Conservation (phyloP, 2,888 invertebrate species). For the Apodemia hepburni region DNA sequence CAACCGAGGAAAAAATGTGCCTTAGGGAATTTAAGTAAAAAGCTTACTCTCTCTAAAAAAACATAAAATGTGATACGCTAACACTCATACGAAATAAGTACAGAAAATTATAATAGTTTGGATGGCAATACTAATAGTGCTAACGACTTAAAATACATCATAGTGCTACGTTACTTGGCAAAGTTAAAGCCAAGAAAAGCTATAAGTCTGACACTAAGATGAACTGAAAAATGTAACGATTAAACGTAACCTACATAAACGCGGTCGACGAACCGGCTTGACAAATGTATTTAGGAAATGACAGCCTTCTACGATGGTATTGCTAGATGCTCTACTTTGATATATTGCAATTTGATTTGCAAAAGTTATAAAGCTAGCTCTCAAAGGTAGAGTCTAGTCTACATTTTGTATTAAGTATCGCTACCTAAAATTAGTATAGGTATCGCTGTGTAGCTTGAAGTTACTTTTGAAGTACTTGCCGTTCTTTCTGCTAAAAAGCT, state of each 20-base stretch:
- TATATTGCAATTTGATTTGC: slow-evolving; percentile 27
- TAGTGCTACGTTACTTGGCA: slow-evolving; percentile 22
- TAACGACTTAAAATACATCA: slow-evolving; percentile 21
- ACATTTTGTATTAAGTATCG: not conserved
- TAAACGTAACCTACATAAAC: slow-evolving; percentile 30
- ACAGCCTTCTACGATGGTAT: slow-evolving; percentile 32
- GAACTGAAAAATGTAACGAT: slow-evolving; percentile 17
- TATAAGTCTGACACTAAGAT: slow-evolving; percentile 16
- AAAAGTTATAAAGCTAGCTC: not conserved
- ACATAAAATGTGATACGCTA: too few species aligned
- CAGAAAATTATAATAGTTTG: not conserved
- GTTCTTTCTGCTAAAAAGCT: too few species aligned
- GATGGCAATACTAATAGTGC: not conserved
- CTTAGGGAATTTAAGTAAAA: too few species aligned
- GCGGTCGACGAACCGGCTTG: slow-evolving; percentile 35
- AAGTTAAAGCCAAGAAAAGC: slow-evolving; percentile 19
- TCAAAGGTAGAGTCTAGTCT: not conserved
- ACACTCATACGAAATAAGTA: not conserved
- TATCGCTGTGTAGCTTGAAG: not conserved
- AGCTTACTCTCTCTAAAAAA: too few species aligned
- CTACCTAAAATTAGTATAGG: not conserved
- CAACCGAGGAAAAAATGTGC: too few species aligned
- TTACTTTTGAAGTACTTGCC: not conserved
- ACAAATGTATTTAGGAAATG: slow-evolving; percentile 46
- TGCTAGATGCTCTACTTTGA: slow-evolving; percentile 46